phyloP scores from a whole-genome alignment of 2,888 invertebrate genomes.

The Hypsopygia costalis region DNA sequence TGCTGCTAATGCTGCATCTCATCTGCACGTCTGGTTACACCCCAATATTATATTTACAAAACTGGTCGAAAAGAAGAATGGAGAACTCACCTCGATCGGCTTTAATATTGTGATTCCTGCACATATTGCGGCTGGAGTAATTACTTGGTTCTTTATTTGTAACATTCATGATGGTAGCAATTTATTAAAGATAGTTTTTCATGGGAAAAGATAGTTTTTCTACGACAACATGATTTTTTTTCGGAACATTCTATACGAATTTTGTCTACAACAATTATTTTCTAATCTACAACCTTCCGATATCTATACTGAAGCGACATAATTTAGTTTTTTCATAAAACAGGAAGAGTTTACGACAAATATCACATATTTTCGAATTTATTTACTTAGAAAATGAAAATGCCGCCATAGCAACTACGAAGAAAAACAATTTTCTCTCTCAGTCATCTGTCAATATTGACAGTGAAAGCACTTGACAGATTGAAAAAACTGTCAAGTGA shows the following conservation, averaged over 20 bases:
- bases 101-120: neutral
- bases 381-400: slow-evolving; percentile 31
- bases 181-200: neutral
- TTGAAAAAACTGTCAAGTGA: too few species aligned
- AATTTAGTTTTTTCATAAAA: slow-evolving; percentile 14
- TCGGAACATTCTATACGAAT: slow-evolving; percentile 12
- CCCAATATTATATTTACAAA: too few species aligned
- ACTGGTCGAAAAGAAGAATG: too few species aligned
- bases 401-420: slow-evolving; percentile 66
- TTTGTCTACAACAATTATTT: too few species aligned
- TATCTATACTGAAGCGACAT: slow-evolving; percentile 17
- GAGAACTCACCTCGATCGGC: neutral
- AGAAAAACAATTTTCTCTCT: neutral
- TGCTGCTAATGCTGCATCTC: too few species aligned
- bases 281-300: neutral
- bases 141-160: neutral
- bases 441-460: neutral
- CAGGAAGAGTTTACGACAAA: neutral
- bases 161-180: neutral
- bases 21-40: too few species aligned
- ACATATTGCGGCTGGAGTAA: neutral
- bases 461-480: too few species aligned
- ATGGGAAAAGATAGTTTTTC: neutral
- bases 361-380: slow-evolving; percentile 4
- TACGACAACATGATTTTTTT: neutral